These are phyloP conservation scores for Hylomyscus alleni DNA, from an alignment of 2,797 vertebrate genomes.

Conservation along the genomic window DNA sequence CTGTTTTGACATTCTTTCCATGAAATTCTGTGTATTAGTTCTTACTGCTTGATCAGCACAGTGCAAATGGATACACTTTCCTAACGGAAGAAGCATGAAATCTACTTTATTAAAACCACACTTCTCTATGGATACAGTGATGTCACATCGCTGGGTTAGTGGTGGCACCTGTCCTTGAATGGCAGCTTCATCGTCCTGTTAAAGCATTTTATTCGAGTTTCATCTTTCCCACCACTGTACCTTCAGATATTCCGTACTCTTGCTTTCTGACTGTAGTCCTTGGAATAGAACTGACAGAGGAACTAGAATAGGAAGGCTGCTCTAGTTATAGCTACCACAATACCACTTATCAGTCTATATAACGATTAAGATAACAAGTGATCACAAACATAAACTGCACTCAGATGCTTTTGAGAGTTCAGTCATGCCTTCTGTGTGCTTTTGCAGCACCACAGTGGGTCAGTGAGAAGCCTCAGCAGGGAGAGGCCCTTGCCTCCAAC, in stretches of 20 bases:
- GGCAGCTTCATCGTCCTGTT: constrained; percentile 35
- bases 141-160: not conserved
- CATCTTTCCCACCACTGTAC: not conserved
- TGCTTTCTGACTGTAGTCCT: not conserved
- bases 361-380: constrained; percentile 50
- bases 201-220: constrained; percentile 34
- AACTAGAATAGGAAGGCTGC: not conserved
- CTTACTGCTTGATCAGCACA: constrained; percentile 35
- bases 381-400: not conserved
- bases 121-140: constrained; percentile 48
- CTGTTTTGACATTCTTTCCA: not conserved
- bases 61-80: not conserved
- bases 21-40: constrained; percentile 29
- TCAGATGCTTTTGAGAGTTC: constrained; percentile 50
- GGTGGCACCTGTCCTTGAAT: not conserved
- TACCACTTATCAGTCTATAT: not conserved
- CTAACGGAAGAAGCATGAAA: constrained; percentile 5
- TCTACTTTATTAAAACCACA: not conserved
- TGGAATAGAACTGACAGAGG: not conserved
- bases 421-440: not conserved
- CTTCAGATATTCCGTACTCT: not conserved
- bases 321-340: constrained; percentile 18
- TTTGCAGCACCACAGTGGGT: not conserved
- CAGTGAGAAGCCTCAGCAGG: not conserved
- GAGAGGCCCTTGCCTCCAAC: not conserved